Evolutionary conservation across 2,888 invertebrate genomes (phyloP).

Genomic region (Argynnis bischoffii): DNA sequence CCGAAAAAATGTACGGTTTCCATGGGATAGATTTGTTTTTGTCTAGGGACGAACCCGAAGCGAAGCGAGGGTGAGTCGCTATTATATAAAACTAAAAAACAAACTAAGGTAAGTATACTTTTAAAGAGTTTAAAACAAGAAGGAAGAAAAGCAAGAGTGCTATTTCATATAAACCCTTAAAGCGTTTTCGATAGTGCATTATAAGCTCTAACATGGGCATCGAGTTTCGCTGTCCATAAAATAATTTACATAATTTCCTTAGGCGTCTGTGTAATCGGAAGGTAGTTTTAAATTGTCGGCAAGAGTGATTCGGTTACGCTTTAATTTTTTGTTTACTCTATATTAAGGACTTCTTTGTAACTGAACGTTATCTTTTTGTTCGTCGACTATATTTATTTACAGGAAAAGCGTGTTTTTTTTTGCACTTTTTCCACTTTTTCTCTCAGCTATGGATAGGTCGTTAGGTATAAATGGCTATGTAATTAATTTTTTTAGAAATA

Average conservation of each 20-base stretch:
- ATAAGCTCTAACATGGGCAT: not conserved
- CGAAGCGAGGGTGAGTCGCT: too few relatives aligned
- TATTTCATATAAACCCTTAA: conserved; percentile 5
- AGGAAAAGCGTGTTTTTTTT: too few relatives aligned
- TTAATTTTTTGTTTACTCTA: not conserved
- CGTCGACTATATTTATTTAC: too few relatives aligned
- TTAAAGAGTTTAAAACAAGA: not conserved
- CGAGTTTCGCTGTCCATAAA: conserved; percentile 17
- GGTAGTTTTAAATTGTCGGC: conserved; percentile 8
- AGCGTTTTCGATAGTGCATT: conserved; percentile 13
- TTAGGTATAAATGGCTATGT: too few relatives aligned
- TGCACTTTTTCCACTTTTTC: too few relatives aligned
- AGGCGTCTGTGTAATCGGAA: conserved; percentile 2
- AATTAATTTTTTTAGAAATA: too few relatives aligned
- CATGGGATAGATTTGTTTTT: too few relatives aligned
- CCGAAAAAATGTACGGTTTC: too few relatives aligned
- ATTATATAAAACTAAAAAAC: not conserved
- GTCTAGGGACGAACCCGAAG: too few relatives aligned
- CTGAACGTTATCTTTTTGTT: not conserved
- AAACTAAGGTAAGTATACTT: not conserved
- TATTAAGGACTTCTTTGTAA: not conserved
- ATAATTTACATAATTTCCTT: conserved; percentile 20
- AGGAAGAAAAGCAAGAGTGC: not conserved
- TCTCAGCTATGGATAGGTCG: too few relatives aligned
- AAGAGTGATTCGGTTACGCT: not conserved